Evolutionary conservation across 1,140 invertebrate species (phyloP), one percentile per base, ranked within the genome.

Genomic region (Chionoecetes opilio): DNA sequence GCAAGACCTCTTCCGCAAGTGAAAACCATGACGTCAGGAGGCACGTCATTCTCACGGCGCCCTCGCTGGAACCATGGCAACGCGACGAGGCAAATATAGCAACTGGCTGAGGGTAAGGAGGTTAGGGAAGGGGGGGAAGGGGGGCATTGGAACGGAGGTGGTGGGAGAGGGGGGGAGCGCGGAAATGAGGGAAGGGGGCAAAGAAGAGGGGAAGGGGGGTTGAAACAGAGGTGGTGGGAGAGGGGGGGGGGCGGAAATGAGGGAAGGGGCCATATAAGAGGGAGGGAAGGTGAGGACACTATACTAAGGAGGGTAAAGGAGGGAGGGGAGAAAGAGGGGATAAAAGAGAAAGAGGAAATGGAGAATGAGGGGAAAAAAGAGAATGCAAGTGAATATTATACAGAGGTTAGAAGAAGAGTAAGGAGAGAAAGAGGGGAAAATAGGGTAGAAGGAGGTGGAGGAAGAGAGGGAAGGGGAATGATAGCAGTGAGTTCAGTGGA

Each of bases 51-150:
- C 63, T 26, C 63, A 75, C 63, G 6, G 26, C 63, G 21, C 63
- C 63, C n/a, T 75, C 63, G 11, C 63, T 75, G 63, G 63, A 75
- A 75, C 63, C 63, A 75, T 75, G 21, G 63, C 63, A 75, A 75
- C 63, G 63, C 0, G 63, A 75, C 6, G 21, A 75, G 63, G 63
- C 63, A 75, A 21, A 75, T 75, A n/a, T 75, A 75, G 63, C 11
- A n/a, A 21, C 63, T 8, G 5, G 41, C 41, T 14, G 41, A 46
- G 14, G 41, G 41, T 5, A 14, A 14, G 41, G 5, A 46, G 41
- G 41, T 5, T 8, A 14, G 41, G 41, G 41, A 14, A 14, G 41
- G 63, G n/a, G 8, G 63, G 63, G 63, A n/a, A 75, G 26, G 63
- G 8, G 26, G 63, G 63, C 5, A 26, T n/a, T 17, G 63, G 63